phyloP scores from a whole-genome alignment of 2,888 invertebrate species.

The Anthrax anthrax region DNA sequence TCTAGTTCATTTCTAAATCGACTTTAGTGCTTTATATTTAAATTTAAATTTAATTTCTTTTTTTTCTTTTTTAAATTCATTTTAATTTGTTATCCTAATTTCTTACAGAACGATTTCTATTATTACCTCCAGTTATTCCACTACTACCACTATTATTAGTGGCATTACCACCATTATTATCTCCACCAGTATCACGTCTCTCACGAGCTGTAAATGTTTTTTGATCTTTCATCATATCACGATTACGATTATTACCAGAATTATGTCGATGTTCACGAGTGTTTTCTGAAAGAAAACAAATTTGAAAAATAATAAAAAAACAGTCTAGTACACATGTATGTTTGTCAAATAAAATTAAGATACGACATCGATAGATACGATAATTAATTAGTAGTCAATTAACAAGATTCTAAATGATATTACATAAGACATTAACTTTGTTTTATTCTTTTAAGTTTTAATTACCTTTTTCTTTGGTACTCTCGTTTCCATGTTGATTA shows the following conservation, averaged over 20 bases:
- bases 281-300: conserved; percentile 3
- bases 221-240: conserved; percentile 12
- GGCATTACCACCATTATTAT: conserved; percentile 1
- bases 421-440: too few relatives aligned
- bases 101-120: conserved; percentile 21
- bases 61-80: conserved; percentile 3
- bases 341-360: neutral
- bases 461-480: conserved; percentile 31
- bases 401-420: too few relatives aligned
- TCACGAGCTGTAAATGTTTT: conserved; percentile 15
- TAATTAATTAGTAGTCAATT: too few relatives aligned
- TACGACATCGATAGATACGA: too few relatives aligned
- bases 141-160: conserved; percentile 14
- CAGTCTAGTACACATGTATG: neutral
- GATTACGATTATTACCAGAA: conserved; percentile 18
- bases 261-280: conserved; percentile 16
- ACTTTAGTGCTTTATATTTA: neutral
- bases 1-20: conserved; percentile 1
- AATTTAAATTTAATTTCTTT: conserved; percentile 4
- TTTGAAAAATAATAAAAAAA: neutral
- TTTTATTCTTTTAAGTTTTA: too few relatives aligned
- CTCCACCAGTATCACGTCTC: conserved; percentile 17
- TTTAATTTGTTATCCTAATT: conserved; percentile 1
- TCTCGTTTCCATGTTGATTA: conserved; percentile 15
- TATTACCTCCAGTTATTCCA: conserved; percentile 17